These are phyloP conservation scores for Clarias magur DNA, from an alignment of 2,113 vertebrate species.

Conservation along the genomic window DNA sequence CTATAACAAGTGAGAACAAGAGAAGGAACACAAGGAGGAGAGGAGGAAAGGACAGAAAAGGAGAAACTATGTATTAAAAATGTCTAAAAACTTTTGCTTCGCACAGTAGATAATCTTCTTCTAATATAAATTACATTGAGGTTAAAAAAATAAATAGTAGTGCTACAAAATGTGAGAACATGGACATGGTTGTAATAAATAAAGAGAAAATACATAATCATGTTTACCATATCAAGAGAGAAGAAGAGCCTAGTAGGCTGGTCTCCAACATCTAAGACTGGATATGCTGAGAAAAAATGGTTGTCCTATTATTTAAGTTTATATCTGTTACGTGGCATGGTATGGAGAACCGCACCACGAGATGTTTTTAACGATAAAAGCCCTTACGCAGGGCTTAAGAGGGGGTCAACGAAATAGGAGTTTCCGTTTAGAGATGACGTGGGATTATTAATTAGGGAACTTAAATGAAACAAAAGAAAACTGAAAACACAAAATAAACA, in stretches of 20 bases:
- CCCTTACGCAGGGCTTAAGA: no score
- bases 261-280: not conserved
- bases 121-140: conserved; percentile 24
- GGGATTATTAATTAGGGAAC: no score
- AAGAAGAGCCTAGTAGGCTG: conserved; percentile 32
- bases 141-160: conserved; percentile 18
- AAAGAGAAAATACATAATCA: not conserved
- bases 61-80: conserved; percentile 35
- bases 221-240: not conserved
- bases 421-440: no score
- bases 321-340: no score
- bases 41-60: not conserved
- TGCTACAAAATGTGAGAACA: not conserved
- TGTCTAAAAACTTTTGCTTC: conserved; percentile 23
- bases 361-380: no score
- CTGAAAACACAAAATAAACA: no score
- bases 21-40: conserved; percentile 31
- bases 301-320: not conserved
- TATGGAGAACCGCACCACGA: no score
- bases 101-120: conserved; percentile 1
- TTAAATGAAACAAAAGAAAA: no score
- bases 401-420: no score
- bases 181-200: not conserved
- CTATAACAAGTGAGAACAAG: conserved; percentile 42
- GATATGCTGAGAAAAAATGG: not conserved